Conservation (phyloP, 2,113 vertebrate genomes). For the Rousettus leschenaultii region DNA sequence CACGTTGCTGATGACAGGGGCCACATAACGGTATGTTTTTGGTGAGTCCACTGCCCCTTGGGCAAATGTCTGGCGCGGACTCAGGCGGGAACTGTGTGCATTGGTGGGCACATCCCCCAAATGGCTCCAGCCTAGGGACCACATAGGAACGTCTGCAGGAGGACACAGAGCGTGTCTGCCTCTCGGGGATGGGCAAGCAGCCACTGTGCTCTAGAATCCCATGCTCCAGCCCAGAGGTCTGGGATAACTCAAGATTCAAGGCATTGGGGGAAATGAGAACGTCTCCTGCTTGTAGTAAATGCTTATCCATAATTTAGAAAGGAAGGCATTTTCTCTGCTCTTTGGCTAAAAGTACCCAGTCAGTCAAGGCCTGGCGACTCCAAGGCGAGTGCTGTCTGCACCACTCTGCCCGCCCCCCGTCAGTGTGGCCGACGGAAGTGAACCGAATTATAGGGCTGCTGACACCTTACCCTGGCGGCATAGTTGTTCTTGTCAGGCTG, state of each 20-base stretch:
- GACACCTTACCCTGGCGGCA: constrained; percentile 83
- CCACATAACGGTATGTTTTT: neutral
- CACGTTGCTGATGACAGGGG: neutral
- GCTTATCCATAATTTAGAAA: neutral
- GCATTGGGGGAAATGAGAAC: neutral
- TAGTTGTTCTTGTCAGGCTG: constrained; percentile 81
- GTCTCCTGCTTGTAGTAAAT: neutral
- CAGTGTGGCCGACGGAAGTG: too few species aligned
- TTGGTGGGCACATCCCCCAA: neutral
- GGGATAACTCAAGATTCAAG: neutral
- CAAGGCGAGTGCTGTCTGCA: neutral
- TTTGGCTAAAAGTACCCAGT: neutral
- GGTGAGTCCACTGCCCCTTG: neutral
- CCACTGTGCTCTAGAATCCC: too few species aligned
- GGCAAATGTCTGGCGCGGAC: neutral
- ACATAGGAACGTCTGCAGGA: neutral
- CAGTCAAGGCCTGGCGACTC: neutral
- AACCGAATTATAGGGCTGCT: too few species aligned
- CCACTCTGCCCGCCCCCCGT: neutral
- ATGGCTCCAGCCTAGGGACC: neutral
- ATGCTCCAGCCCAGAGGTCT: neutral
- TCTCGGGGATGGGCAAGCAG: neutral
- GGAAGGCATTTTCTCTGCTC: neutral
- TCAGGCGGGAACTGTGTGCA: neutral
- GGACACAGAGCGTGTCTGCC: neutral